Percentiles rank a stretch among this genome's conserved stretches.
Evolutionary conservation across 2,888 invertebrate genomes (phyloP).

Genomic region (Ptilodon capucinus): DNA sequence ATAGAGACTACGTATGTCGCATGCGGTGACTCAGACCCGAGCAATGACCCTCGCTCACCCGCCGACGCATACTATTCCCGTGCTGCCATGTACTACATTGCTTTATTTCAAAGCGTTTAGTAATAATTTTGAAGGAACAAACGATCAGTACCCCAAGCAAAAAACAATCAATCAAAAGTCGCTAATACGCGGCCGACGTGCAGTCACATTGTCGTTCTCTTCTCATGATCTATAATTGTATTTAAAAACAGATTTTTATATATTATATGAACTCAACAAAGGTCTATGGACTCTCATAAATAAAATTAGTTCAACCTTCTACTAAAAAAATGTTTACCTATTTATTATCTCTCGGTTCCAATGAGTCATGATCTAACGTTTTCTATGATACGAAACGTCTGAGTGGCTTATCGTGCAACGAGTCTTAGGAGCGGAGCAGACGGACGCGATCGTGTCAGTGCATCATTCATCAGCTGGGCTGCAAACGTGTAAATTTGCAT

Average conservation of each 20-base stretch:
- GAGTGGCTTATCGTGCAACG: conserved; percentile 24
- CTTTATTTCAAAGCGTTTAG: conserved; percentile 53
- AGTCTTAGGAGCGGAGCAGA: conserved; percentile 19
- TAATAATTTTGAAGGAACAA: conserved; percentile 32
- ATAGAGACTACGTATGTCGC: conserved; percentile 73
- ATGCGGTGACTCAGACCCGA: conserved; percentile 67
- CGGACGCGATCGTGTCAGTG: conserved; percentile 51
- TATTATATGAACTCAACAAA: conserved; percentile 35
- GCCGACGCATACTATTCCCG: conserved; percentile 71
- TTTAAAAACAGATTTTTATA: conserved; percentile 19
- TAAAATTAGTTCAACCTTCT: conserved; percentile 32
- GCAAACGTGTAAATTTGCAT: conserved; percentile 70
- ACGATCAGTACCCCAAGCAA: conserved; percentile 8
- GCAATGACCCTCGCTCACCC: conserved; percentile 68
- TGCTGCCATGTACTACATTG: conserved; percentile 59
- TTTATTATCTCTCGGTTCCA: conserved; percentile 28
- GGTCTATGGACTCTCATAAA: conserved; percentile 35
- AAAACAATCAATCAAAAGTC: not conserved
- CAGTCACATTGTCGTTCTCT: not conserved
- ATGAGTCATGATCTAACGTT: conserved; percentile 24
- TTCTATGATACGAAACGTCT: conserved; percentile 21
- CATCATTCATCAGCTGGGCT: conserved; percentile 71
- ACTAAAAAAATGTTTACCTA: conserved; percentile 30
- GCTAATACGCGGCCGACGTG: not conserved
- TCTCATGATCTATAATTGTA: conserved; percentile 18